Evolutionary conservation across 1,140 invertebrate species (phyloP).

Genomic region (Ceratina japonica): DNA sequence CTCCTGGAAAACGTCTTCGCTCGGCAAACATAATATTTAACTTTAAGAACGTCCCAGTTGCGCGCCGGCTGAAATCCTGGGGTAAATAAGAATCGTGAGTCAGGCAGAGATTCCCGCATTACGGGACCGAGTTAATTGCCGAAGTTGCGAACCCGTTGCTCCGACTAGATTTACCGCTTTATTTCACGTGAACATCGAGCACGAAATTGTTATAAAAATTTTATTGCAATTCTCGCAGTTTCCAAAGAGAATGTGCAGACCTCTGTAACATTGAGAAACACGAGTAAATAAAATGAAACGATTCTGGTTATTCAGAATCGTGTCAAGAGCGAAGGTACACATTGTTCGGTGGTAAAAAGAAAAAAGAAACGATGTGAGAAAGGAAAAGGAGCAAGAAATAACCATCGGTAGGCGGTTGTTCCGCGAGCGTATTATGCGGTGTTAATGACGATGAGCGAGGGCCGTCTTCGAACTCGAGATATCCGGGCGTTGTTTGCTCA

Average conservation of each 20-base stretch:
- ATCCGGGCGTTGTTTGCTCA: conserved; percentile 51
- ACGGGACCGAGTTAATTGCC: background rate
- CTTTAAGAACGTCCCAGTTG: conserved; percentile 49
- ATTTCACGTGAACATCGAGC: background rate
- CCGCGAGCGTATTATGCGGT: conserved; percentile 57
- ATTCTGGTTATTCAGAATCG: conserved; percentile 1
- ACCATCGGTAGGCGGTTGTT: conserved; percentile 36
- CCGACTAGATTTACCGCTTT: background rate
- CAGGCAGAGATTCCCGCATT: too few species aligned
- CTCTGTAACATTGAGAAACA: too few species aligned
- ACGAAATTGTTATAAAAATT: too few species aligned
- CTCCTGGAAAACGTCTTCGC: conserved; percentile 33
- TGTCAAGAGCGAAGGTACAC: conserved; percentile 38
- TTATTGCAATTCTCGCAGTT: too few species aligned
- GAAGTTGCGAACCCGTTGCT: background rate
- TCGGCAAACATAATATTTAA: conserved; percentile 64
- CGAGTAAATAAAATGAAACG: too few species aligned
- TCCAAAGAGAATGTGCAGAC: too few species aligned
- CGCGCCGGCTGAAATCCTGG: background rate
- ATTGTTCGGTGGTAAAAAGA: conserved; percentile 3
- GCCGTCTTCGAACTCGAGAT: conserved; percentile 52
- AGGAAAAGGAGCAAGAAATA: background rate
- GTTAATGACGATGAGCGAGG: conserved; percentile 61
- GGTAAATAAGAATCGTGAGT: conserved; percentile 4
- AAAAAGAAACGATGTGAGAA: background rate